These are phyloP conservation scores for Meloidogyne hapla DNA, from an alignment of 1,140 invertebrate genomes.

Conservation along the genomic window DNA sequence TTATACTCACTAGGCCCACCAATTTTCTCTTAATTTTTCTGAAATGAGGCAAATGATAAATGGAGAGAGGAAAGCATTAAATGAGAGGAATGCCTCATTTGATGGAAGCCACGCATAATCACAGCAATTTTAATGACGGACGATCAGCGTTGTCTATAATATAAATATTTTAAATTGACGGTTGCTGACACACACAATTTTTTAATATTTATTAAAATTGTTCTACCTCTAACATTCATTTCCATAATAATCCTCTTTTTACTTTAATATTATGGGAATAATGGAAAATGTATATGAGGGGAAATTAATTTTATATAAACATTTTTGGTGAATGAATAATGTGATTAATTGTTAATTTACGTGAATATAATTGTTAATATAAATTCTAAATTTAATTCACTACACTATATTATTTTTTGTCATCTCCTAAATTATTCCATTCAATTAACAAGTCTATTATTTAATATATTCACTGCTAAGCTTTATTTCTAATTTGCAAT, in stretches of 20 bases:
- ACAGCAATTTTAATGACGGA: background rate
- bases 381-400: too few species aligned
- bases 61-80: background rate
- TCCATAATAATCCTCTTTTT: background rate
- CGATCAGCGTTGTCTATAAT: too few species aligned
- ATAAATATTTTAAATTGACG: background rate
- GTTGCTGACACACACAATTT: background rate
- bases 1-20: background rate
- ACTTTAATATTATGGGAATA: background rate
- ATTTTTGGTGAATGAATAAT: too few species aligned
- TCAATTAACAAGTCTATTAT: too few species aligned
- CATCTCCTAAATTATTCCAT: too few species aligned
- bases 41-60: background rate
- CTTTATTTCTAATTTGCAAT: too few species aligned
- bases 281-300: background rate
- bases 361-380: too few species aligned
- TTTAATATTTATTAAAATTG: background rate
- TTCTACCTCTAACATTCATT: background rate
- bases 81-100: background rate
- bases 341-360: too few species aligned
- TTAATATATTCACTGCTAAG: too few species aligned
- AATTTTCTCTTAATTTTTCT: constrained; percentile 4
- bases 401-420: too few species aligned
- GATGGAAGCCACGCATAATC: background rate
- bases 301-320: too few species aligned